Percentiles rank a stretch among this genome's conserved stretches.
Evolutionary conservation across 2,888 invertebrate genomes (phyloP).

Genomic region (Crematogaster levior): DNA sequence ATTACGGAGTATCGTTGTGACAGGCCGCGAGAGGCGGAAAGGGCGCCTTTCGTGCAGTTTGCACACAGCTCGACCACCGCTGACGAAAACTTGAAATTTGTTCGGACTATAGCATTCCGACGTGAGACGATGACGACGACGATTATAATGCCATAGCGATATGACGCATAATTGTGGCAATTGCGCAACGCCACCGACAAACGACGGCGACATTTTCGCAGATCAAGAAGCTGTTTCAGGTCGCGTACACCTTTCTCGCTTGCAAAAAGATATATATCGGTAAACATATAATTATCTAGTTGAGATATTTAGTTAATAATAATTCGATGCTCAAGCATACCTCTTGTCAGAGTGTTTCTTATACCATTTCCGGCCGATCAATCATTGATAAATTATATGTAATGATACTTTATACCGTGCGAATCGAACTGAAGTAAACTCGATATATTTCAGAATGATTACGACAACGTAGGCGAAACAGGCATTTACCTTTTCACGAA

Average conservation of each 20-base stretch:
- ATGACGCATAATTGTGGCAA: slow-evolving; percentile 40
- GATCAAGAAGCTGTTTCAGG: slow-evolving; percentile 6
- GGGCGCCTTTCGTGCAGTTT: slow-evolving; percentile 53
- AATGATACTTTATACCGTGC: not conserved
- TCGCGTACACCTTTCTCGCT: not conserved
- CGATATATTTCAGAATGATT: not conserved
- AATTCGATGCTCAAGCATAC: slow-evolving; percentile 17
- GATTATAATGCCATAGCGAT: slow-evolving; percentile 28
- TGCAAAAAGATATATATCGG: not conserved
- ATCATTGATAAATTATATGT: slow-evolving; percentile 37
- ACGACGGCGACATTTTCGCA: slow-evolving; percentile 8
- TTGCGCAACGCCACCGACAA: slow-evolving; percentile 9
- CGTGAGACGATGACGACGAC: slow-evolving; percentile 11
- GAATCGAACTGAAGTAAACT: not conserved
- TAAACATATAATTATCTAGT: not conserved
- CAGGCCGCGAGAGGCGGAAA: slow-evolving; percentile 49
- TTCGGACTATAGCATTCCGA: slow-evolving; percentile 36
- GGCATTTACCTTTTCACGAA: slow-evolving; percentile 10
- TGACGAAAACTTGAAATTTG: slow-evolving; percentile 50
- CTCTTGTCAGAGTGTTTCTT: slow-evolving; percentile 13
- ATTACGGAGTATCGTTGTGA: slow-evolving; percentile 76
- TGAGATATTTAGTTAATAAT: slow-evolving; percentile 23
- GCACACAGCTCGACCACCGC: slow-evolving; percentile 7
- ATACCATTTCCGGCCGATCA: slow-evolving; percentile 25
- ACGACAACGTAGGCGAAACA: too few relatives aligned